Base-by-base conservation (phyloP, 2,888 invertebrate genomes). In the Stratiomys singularior region DNA sequence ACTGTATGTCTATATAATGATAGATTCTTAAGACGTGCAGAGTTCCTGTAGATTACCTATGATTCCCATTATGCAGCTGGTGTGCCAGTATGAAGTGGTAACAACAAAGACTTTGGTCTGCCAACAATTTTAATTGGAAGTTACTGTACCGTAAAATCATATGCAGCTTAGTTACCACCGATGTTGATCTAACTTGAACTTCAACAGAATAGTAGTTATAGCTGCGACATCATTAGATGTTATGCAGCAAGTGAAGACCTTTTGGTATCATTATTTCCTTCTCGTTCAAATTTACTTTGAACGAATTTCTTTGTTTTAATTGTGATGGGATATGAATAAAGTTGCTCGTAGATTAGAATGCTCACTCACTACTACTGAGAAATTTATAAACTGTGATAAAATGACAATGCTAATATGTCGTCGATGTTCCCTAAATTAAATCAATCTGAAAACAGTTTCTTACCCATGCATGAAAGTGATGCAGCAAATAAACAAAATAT, bases 121-220 rank as follows among this genome's bases (percentile, higher is more conserved):
- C 18, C 67, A 74, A 69, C 60, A 46, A 60, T 60, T 77, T 77
- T 60, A 77, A 77, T 77, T 71, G 71, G 37, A 77, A 77, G 63
- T 71, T 47, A 72, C 58, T 77, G 67, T 60, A 77, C 71, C 77
- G 71, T 71, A 71, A 77, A 77, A 77, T 77, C 69, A 28, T 77
- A 77, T 77, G 72, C 77, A 69, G 46, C 72, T 52, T 44, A 25
- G 30, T 11, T 23, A 27, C 25, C 64, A 27, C 27, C 23, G 64
- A 64, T n/a, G 37, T 15, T 4, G 52, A 52, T 18, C 52, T 52
- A 15, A 52, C 52, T 52, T n/a, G 18, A 60, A 60, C 9, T n/a
- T 60, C 18, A 25, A 4, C 13, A 60, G 15, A 60, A 25, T 23
- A 60, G 15, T 60, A 60, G 25, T 60, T 60, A 60, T 60, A 13